Conservation (phyloP, 2,797 vertebrate genomes). For the Acropternis orthonyx region DNA sequence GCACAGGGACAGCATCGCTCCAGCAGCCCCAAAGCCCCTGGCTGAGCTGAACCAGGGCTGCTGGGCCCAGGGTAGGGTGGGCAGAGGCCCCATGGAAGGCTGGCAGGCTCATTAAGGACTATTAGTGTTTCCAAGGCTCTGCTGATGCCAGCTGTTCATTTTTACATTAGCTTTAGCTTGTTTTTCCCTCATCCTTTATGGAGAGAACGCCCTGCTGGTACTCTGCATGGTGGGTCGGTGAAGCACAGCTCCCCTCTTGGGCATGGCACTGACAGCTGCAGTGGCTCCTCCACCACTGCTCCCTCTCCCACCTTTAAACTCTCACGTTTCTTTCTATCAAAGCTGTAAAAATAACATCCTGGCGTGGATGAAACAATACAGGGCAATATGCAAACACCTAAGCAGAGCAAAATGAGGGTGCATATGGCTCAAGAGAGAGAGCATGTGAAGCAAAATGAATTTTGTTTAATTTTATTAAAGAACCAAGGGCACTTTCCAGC, state of each 20-base stretch:
- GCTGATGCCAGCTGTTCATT: not conserved
- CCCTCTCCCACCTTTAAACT: not conserved
- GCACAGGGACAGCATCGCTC: not conserved
- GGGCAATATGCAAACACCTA: not conserved
- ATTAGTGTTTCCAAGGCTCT: not conserved
- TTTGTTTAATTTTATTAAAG: constrained; percentile 11
- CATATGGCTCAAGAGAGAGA: not conserved
- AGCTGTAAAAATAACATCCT: constrained; percentile 68
- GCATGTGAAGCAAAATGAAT: not conserved
- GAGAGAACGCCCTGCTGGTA: not conserved
- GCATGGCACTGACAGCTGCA: not conserved
- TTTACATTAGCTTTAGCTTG: not conserved
- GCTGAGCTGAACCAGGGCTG: not conserved
- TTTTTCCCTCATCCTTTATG: not conserved
- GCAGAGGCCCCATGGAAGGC: not conserved
- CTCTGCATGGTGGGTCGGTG: fast-evolving
- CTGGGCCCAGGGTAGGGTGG: not conserved
- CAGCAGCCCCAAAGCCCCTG: not conserved
- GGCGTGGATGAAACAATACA: not conserved
- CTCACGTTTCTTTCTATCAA: not conserved
- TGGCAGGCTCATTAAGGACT: not conserved
- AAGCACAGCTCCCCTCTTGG: not conserved
- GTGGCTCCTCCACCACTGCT: not conserved
- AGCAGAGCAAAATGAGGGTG: not conserved
- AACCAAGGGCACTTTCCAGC: not conserved